These are phyloP conservation scores for Phalloptychus januarius DNA, from an alignment of 2,797 vertebrate species.

Conservation along the genomic window DNA sequence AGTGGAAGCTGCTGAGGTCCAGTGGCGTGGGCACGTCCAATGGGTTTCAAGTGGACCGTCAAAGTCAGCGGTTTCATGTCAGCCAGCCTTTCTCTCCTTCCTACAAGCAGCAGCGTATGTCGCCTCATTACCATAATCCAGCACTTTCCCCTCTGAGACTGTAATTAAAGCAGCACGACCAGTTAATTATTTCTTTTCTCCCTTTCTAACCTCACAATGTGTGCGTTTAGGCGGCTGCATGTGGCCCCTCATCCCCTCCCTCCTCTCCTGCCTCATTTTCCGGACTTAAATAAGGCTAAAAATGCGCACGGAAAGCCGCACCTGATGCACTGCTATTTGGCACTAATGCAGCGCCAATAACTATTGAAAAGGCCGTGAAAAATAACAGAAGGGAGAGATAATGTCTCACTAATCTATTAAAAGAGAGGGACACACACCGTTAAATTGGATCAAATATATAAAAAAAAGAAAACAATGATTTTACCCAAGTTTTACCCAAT, in stretches of 20 bases:
- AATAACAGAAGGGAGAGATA: not conserved
- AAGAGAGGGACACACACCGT: not conserved
- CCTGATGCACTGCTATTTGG: slow-evolving; percentile 29
- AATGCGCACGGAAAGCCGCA: slow-evolving; percentile 25
- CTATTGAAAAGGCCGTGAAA: not conserved
- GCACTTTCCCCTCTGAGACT: slow-evolving; percentile 91
- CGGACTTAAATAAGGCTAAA: not conserved
- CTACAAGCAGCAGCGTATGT: slow-evolving; percentile 86
- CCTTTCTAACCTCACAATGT: slow-evolving; percentile 59
- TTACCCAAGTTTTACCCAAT: not conserved
- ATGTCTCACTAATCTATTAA: not conserved
- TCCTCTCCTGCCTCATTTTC: slow-evolving; percentile 6
- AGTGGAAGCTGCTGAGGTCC: slow-evolving; percentile 13
- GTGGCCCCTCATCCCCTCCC: slow-evolving; percentile 2
- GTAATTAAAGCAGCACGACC: slow-evolving; percentile 95
- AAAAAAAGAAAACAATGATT: not conserved
- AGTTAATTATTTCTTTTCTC: slow-evolving; percentile 86
- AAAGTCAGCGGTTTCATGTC: slow-evolving; percentile 84
- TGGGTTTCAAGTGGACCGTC: slow-evolving; percentile 85
- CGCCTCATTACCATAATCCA: slow-evolving; percentile 96
- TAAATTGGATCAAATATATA: not conserved
- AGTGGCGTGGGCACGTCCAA: slow-evolving; percentile 73
- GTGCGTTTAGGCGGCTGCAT: slow-evolving; percentile 75
- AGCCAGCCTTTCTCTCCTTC: slow-evolving; percentile 84
- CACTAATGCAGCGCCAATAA: not conserved